Evolutionary conservation across 2,888 invertebrate genomes (phyloP).

Genomic region (Spodoptera picta): DNA sequence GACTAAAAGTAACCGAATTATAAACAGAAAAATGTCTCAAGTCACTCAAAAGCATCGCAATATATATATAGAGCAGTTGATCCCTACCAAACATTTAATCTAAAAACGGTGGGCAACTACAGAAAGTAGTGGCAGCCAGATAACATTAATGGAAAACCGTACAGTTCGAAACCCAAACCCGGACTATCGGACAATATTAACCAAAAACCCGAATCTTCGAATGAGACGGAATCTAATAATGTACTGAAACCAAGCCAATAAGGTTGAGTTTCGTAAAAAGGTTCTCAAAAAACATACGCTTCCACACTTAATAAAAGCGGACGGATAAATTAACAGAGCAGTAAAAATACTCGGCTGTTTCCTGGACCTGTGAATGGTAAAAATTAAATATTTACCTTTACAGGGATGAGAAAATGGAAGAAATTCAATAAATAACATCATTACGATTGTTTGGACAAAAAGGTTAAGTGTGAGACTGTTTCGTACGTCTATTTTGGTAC

Average conservation of each 20-base stretch:
- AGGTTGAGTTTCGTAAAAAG: slow-evolving; percentile 12
- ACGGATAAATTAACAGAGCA: slow-evolving; percentile 22
- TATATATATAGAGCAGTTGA: too few species aligned
- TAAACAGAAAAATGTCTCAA: too few species aligned
- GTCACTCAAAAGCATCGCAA: too few species aligned
- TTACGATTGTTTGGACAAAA: not conserved
- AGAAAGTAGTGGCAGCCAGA: too few species aligned
- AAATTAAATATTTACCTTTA: slow-evolving; percentile 16
- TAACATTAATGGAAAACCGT: too few species aligned
- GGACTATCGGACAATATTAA: slow-evolving; percentile 13
- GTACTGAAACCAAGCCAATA: slow-evolving; percentile 19
- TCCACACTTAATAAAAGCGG: slow-evolving; percentile 29
- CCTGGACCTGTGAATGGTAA: slow-evolving; percentile 14
- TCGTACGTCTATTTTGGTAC: not conserved
- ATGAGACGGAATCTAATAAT: slow-evolving; percentile 17
- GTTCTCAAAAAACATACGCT: slow-evolving; percentile 5
- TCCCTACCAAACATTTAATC: too few species aligned
- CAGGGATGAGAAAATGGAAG: slow-evolving; percentile 1
- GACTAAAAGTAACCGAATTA: too few species aligned
- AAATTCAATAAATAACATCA: not conserved
- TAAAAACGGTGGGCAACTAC: too few species aligned
- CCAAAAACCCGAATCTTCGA: slow-evolving; percentile 10
- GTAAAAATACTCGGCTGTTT: slow-evolving; percentile 16
- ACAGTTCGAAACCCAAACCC: slow-evolving; percentile 9
- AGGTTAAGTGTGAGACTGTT: not conserved